Conservation (phyloP, 2,113 vertebrate species). For the Anser cygnoides region DNA sequence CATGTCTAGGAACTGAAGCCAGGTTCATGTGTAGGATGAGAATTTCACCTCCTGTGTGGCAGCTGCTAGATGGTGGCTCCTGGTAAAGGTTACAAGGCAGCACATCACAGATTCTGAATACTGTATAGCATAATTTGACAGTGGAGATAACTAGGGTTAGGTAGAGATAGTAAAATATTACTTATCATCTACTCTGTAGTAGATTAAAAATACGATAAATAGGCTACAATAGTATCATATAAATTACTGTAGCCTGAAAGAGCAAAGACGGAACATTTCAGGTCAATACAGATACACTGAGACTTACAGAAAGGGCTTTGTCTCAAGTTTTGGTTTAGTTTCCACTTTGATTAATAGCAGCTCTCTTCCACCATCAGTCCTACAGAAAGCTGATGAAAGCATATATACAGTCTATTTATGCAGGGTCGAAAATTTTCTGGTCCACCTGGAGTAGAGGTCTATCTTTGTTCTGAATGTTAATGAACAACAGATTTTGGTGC, state of each 20-base stretch:
- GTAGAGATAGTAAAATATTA: neutral
- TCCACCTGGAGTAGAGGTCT: neutral
- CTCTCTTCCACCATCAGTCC: neutral
- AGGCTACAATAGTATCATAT: neutral
- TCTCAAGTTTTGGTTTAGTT: neutral
- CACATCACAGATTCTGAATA: neutral
- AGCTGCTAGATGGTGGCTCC: neutral
- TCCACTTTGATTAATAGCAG: neutral
- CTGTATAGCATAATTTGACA: neutral
- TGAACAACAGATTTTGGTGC: neutral
- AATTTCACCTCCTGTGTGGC: neutral
- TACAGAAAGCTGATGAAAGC: neutral
- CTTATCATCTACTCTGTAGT: neutral
- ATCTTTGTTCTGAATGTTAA: neutral
- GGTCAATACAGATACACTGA: neutral
- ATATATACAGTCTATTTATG: neutral
- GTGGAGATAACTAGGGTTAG: neutral
- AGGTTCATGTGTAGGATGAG: neutral
- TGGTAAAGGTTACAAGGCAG: neutral
- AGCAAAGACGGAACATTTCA: neutral
- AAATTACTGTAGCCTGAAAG: neutral
- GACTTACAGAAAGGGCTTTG: neutral
- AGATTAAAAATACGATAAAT: neutral
- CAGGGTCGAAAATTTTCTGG: neutral
- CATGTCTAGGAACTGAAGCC: neutral